Conservation (phyloP, 1,140 invertebrate species). For the Lanistes nyassanus region DNA sequence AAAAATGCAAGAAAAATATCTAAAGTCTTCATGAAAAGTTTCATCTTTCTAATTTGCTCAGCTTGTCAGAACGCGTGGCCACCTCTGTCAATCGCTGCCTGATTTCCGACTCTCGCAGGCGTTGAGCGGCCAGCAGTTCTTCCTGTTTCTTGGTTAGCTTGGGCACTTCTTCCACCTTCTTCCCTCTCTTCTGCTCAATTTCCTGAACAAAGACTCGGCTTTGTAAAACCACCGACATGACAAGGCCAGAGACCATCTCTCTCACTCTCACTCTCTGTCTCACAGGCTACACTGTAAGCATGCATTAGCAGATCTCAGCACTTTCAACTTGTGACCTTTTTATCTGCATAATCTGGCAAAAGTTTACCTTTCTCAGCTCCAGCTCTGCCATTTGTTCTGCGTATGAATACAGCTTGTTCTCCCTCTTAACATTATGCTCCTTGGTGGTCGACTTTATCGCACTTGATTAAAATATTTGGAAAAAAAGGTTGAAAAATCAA, state of each 20-base stretch:
- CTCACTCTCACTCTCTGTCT: too few relatives aligned
- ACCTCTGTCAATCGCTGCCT: conserved; percentile 71
- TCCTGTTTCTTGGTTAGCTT: conserved; percentile 91
- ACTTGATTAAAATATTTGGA: conserved; percentile 65
- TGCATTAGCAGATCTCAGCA: too few relatives aligned
- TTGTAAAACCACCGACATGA: not conserved
- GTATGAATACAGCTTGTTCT: conserved; percentile 96
- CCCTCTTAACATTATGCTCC: conserved; percentile 90
- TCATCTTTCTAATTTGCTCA: too few relatives aligned
- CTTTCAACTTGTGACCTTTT: not conserved
- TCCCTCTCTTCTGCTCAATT: conserved; percentile 87
- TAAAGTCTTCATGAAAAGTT: too few relatives aligned
- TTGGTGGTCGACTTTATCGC: conserved; percentile 66
- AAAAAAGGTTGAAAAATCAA: not conserved
- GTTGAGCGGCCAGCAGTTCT: conserved; percentile 87
- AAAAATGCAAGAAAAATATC: too few relatives aligned
- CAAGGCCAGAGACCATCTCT: not conserved
- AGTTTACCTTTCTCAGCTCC: conserved; percentile 78
- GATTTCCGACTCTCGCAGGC: conserved; percentile 85
- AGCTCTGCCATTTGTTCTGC: conserved; percentile 97
- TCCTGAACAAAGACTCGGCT: conserved; percentile 69
- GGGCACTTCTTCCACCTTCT: conserved; percentile 80
- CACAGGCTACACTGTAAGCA: too few relatives aligned
- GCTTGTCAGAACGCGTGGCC: not conserved
- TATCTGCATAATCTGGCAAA: not conserved